phyloP scores from a whole-genome alignment of 2,888 invertebrate genomes.

The Megamerina dolium region DNA sequence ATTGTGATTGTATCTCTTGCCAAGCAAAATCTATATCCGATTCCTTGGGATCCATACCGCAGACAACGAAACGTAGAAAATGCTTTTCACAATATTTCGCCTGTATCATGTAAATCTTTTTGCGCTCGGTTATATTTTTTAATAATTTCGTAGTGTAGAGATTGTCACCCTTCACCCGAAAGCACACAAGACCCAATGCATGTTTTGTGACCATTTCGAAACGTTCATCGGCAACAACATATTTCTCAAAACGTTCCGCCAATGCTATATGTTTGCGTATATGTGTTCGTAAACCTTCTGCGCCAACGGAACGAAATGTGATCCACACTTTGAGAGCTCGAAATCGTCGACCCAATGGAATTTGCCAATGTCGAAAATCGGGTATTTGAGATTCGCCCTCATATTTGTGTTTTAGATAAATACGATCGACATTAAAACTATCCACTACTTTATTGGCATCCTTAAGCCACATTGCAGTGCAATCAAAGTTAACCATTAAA shows the following conservation, averaged over 20 bases:
- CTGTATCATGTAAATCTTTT: constrained; percentile 76
- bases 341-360: constrained; percentile 78
- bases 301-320: constrained; percentile 75
- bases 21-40: constrained; percentile 70
- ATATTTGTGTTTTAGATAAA: constrained; percentile 74
- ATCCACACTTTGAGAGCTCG: constrained; percentile 92
- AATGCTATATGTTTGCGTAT: constrained; percentile 69
- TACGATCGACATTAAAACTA: constrained; percentile 85
- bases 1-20: constrained; percentile 60
- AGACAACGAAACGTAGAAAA: constrained; percentile 76
- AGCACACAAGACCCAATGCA: constrained; percentile 81
- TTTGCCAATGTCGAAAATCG: constrained; percentile 72
- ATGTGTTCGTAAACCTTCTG: constrained; percentile 69
- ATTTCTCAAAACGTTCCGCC: constrained; percentile 71
- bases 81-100: constrained; percentile 62
- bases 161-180: constrained; percentile 73
- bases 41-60: constrained; percentile 64
- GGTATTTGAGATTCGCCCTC: constrained; percentile 58
- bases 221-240: constrained; percentile 63
- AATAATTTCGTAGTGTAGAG: constrained; percentile 63
- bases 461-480: constrained; percentile 87
- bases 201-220: constrained; percentile 74
- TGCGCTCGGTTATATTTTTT: constrained; percentile 66
- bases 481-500: constrained; percentile 92
- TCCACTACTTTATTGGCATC: constrained; percentile 73